Conservation (phyloP, 1,140 invertebrate genomes). For the Penaeus chinensis region DNA sequence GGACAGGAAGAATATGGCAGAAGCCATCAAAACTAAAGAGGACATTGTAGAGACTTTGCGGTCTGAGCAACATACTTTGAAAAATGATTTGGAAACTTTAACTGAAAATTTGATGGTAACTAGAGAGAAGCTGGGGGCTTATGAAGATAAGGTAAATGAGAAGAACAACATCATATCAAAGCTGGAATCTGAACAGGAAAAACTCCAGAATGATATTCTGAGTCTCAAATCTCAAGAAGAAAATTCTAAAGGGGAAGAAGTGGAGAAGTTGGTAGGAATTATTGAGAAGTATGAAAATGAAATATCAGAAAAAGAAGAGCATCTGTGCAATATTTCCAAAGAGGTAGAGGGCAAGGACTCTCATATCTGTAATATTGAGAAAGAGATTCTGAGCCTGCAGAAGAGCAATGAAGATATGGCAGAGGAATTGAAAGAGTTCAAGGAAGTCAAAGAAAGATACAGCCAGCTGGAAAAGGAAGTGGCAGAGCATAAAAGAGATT, state of each 20-base stretch:
- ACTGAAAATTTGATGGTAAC: no score
- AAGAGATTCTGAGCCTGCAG: not conserved
- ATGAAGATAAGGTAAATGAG: slow-evolving; percentile 5
- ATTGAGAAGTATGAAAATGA: slow-evolving; percentile 46
- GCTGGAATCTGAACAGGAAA: slow-evolving; percentile 20
- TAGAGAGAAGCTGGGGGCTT: not conserved
- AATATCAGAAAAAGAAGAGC: slow-evolving; percentile 34
- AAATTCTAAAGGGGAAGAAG: not conserved
- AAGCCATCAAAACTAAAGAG: slow-evolving; percentile 17
- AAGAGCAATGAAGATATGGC: not conserved
- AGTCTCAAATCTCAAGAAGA: not conserved
- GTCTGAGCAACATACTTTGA: not conserved
- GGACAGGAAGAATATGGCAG: slow-evolving; percentile 37
- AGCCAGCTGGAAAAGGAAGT: slow-evolving; percentile 24
- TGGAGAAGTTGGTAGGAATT: slow-evolving; percentile 25
- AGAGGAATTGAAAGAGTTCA: not conserved
- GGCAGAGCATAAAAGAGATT: not conserved
- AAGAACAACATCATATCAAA: not conserved
- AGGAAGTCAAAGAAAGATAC: not conserved
- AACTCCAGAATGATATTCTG: slow-evolving; percentile 13
- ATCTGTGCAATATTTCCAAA: not conserved
- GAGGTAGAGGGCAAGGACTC: slow-evolving; percentile 4
- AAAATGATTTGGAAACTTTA: not conserved
- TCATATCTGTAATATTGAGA: not conserved
- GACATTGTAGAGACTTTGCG: not conserved